Conservation (phyloP, 2,797 vertebrate genomes). For the Pachyuromys duprasi region DNA sequence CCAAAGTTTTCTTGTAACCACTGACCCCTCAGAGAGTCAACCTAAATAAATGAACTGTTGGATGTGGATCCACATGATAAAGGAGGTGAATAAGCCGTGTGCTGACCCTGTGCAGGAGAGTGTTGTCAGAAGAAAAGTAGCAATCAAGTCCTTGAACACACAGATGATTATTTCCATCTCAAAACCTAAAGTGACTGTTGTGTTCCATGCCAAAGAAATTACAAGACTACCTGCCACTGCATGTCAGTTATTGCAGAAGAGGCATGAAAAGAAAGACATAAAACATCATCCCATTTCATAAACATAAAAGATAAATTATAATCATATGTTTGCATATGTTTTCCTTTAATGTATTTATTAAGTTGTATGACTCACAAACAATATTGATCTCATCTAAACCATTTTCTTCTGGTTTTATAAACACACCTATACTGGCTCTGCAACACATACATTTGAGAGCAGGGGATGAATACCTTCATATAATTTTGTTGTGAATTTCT, state of each 20-base stretch:
- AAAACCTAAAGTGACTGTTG: conserved; percentile 67
- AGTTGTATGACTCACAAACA: conserved; percentile 84
- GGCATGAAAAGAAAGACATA: not conserved
- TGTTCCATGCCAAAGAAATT: conserved; percentile 77
- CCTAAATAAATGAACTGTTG: conserved; percentile 85
- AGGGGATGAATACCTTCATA: not conserved
- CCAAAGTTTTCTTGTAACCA: conserved; percentile 79
- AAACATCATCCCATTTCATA: conserved; percentile 63
- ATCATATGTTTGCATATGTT: conserved; percentile 79
- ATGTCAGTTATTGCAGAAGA: conserved; percentile 68
- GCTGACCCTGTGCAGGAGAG: conserved; percentile 76
- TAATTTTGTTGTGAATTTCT: not conserved
- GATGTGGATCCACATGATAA: conserved; percentile 79
- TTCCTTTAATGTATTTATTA: conserved; percentile 84
- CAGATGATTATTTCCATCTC: conserved; percentile 69
- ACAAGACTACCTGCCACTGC: conserved; percentile 42
- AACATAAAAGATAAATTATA: conserved; percentile 51
- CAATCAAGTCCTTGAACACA: conserved; percentile 76
- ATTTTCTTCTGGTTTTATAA: conserved; percentile 9
- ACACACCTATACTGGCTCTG: not conserved
- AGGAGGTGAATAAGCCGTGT: conserved; percentile 80
- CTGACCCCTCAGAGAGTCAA: not conserved
- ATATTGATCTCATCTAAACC: conserved; percentile 71
- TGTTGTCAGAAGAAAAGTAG: conserved; percentile 84
- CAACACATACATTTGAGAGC: conserved; percentile 31